Conservation (phyloP, 2,888 invertebrate species). For the Nemotelus nigrinus region DNA sequence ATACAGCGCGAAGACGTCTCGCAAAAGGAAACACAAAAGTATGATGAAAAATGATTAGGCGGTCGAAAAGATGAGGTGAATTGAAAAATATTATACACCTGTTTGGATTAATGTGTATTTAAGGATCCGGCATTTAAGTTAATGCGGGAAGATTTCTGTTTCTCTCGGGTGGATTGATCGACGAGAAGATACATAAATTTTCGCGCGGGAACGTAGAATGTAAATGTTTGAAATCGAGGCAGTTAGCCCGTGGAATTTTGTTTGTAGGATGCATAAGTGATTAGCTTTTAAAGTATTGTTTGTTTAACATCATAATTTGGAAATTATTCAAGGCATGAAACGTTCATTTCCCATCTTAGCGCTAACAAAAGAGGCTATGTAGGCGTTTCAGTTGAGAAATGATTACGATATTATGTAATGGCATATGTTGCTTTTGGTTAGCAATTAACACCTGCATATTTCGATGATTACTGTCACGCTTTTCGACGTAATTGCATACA, state of each 20-base stretch:
- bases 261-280: too few relatives aligned
- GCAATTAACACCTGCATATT: too few relatives aligned
- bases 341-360: too few relatives aligned
- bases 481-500: too few relatives aligned
- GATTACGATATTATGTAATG: too few relatives aligned
- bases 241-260: too few relatives aligned
- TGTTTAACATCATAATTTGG: background rate
- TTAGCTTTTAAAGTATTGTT: too few relatives aligned
- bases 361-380: too few relatives aligned
- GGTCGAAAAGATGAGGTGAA: background rate
- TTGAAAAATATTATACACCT: constrained; percentile 26
- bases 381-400: too few relatives aligned
- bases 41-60: constrained; percentile 35
- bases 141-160: constrained; percentile 17
- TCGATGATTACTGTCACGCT: too few relatives aligned
- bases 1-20: too few relatives aligned
- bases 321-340: background rate
- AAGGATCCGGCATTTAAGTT: constrained; percentile 17
- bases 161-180: constrained; percentile 21
- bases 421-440: too few relatives aligned
- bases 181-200: constrained; percentile 19
- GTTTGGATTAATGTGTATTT: constrained; percentile 29
- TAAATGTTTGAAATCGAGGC: background rate
- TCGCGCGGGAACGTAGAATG: background rate
- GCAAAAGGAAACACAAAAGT: background rate